These are phyloP conservation scores for Coregonus suidteri DNA, from an alignment of 2,797 vertebrate genomes.

Conservation along the genomic window DNA sequence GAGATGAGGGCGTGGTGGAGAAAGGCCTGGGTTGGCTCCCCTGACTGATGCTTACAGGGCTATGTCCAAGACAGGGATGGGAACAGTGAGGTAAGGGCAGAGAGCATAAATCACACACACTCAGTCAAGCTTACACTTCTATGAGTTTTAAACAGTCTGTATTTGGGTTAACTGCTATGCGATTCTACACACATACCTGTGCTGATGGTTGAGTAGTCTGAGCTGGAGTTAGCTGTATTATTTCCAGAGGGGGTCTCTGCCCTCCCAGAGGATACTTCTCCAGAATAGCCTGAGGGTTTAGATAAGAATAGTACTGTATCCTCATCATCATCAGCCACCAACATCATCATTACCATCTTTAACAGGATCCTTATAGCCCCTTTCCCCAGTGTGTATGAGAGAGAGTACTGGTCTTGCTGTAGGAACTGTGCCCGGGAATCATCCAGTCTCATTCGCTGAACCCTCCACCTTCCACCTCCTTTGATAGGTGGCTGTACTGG, in stretches of 20 bases:
- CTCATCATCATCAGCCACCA: not conserved
- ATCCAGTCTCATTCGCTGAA: constrained; percentile 85
- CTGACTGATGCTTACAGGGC: not conserved
- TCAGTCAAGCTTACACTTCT: not conserved
- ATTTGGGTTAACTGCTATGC: not conserved
- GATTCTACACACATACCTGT: constrained; percentile 38
- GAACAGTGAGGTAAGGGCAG: not conserved
- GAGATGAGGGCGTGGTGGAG: constrained; percentile 41
- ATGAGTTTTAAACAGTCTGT: not conserved
- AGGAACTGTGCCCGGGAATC: constrained; percentile 83
- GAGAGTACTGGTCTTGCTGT: constrained; percentile 65
- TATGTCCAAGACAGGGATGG: not conserved
- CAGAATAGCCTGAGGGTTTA: constrained; percentile 75
- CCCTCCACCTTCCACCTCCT: constrained; percentile 79
- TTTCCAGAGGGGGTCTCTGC: constrained; percentile 61
- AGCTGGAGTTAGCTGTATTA: constrained; percentile 42
- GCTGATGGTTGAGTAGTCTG: constrained; percentile 9
- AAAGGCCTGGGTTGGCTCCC: not conserved
- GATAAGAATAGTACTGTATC: not conserved
- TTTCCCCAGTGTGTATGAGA: not conserved
- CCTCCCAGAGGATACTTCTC: constrained; percentile 71
- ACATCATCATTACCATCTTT: not conserved
- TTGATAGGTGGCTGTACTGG: constrained; percentile 90
- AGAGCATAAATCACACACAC: not conserved
- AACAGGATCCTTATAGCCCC: no score